Evolutionary conservation across 2,888 invertebrate species (phyloP).

Genomic region (Ochlodes sylvanus): DNA sequence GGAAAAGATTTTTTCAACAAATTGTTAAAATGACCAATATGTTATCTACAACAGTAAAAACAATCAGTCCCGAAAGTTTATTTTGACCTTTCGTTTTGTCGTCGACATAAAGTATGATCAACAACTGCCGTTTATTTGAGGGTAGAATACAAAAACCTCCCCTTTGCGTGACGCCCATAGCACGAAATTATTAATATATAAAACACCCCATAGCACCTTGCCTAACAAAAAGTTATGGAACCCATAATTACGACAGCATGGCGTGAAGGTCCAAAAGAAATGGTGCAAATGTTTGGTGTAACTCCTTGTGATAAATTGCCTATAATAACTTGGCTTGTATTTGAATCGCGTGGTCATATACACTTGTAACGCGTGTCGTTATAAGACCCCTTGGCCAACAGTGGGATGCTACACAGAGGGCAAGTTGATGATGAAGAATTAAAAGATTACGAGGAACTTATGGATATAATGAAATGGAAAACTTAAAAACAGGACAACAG

Average conservation of each 20-base stretch:
- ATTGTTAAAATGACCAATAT: too few species aligned
- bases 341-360: too few species aligned
- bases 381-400: too few species aligned
- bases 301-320: slow-evolving; percentile 15
- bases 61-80: not conserved
- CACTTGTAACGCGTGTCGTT: too few species aligned
- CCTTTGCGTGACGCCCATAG: slow-evolving; percentile 55
- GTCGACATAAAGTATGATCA: slow-evolving; percentile 32
- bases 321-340: not conserved
- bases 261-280: slow-evolving; percentile 40
- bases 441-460: too few species aligned
- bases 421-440: too few species aligned
- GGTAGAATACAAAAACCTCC: slow-evolving; percentile 37
- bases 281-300: slow-evolving; percentile 20
- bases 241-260: slow-evolving; percentile 56
- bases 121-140: slow-evolving; percentile 24
- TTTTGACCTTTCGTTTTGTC: slow-evolving; percentile 12
- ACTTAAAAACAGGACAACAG: too few species aligned
- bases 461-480: too few species aligned
- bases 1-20: too few species aligned
- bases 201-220: slow-evolving; percentile 54
- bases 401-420: too few species aligned
- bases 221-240: slow-evolving; percentile 50
- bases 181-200: slow-evolving; percentile 61
- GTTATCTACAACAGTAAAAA: slow-evolving; percentile 3